Percentiles rank a stretch among this genome's conserved stretches.
Conservation (phyloP, 2,888 invertebrate species). For the Plutella xylostella region DNA sequence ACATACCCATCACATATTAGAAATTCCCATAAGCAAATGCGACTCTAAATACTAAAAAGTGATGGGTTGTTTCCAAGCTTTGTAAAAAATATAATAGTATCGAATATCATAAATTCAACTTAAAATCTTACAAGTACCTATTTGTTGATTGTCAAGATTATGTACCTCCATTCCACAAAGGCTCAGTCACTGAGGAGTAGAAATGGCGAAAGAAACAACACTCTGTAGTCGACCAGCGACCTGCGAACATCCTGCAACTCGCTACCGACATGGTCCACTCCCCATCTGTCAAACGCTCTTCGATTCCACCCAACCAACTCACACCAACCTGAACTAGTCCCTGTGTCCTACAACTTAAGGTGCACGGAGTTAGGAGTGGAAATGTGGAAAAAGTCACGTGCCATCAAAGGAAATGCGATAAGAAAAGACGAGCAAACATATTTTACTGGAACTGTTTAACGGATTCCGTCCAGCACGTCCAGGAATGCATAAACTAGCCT, state of each 20-base stretch:
- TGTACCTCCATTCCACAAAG: no score
- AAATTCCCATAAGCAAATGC: no score
- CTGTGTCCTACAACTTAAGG: background rate
- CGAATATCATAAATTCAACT: no score
- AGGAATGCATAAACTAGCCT: no score
- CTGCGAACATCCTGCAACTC: background rate
- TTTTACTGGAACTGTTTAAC: slow-evolving; percentile 5
- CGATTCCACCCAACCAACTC: slow-evolving; percentile 25
- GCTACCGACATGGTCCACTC: slow-evolving; percentile 43
- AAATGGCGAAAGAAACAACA: background rate
- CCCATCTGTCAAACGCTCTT: slow-evolving; percentile 47
- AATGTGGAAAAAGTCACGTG: slow-evolving; percentile 3
- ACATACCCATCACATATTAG: no score
- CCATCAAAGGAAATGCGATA: slow-evolving; percentile 4
- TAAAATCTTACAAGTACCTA: no score
- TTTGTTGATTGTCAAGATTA: no score
- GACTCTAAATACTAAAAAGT: no score
- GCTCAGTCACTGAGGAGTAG: no score
- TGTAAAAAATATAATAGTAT: no score
- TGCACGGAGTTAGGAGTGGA: background rate
- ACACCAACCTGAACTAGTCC: background rate
- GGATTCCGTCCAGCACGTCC: no score
- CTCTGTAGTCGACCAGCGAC: background rate
- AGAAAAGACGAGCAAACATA: slow-evolving; percentile 4
- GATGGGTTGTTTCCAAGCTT: no score